phyloP scores from a whole-genome alignment of 1,140 invertebrate species.

The Zophobas atratus region DNA sequence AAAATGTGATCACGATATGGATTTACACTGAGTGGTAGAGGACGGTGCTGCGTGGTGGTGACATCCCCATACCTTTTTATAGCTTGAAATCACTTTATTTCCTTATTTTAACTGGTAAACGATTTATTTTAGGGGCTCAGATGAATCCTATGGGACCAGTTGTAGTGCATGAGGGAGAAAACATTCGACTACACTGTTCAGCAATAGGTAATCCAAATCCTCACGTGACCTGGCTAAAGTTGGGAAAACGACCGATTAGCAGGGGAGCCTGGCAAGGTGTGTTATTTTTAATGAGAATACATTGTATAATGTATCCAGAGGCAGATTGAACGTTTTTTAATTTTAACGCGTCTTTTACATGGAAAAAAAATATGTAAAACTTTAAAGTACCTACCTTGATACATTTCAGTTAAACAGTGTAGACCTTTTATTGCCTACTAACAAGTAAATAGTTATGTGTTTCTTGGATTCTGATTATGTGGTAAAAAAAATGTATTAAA shows the following conservation, averaged over 20 bases:
- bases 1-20: constrained; percentile 1
- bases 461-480: no score
- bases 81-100: constrained; percentile 29
- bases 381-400: no score
- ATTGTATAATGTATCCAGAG: no score
- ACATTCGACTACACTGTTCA: constrained; percentile 82
- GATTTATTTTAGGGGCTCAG: constrained; percentile 59
- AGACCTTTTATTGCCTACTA: no score
- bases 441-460: no score
- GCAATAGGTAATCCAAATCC: constrained; percentile 84
- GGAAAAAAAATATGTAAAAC: no score
- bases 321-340: no score
- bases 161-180: constrained; percentile 81
- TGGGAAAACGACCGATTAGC: constrained; percentile 77
- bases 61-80: constrained; percentile 40
- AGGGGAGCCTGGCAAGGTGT: constrained; percentile 75
- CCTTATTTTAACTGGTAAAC: constrained; percentile 26
- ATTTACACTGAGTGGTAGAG: neutral
- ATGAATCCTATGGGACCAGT: constrained; percentile 67
- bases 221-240: constrained; percentile 82
- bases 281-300: neutral
- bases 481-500: no score
- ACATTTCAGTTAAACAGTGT: no score
- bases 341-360: no score
- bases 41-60: constrained; percentile 18